phyloP scores from a whole-genome alignment of 2,888 invertebrate species.

The Octodonta nipae region DNA sequence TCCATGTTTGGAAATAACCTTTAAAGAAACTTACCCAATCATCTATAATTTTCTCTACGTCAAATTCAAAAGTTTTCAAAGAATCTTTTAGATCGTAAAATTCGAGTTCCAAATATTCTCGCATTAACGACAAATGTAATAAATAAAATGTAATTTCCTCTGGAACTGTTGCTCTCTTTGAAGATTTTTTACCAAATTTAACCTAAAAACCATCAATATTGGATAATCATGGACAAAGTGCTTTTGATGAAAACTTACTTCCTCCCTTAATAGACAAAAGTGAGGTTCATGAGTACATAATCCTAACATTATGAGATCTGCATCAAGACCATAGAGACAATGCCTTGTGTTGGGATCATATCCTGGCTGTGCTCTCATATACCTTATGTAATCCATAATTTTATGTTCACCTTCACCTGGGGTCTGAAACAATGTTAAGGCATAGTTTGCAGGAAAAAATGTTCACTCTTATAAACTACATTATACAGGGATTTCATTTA shows the following conservation, averaged over 20 bases:
- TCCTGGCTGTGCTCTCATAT: constrained; percentile 65
- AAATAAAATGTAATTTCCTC: constrained; percentile 88
- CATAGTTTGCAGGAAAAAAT: no score
- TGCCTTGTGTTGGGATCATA: constrained; percentile 88
- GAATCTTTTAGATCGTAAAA: constrained; percentile 58
- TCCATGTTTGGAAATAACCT: no score
- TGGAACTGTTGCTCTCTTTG: constrained; percentile 55
- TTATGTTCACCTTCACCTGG: constrained; percentile 99
- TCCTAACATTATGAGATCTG: constrained; percentile 94
- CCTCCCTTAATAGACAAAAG: constrained; percentile 87
- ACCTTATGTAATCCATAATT: constrained; percentile 96
- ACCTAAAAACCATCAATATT: constrained; percentile 39
- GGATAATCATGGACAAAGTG: constrained; percentile 3
- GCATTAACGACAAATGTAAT: constrained; percentile 77
- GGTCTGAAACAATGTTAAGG: constrained; percentile 40
- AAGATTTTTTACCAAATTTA: constrained; percentile 56
- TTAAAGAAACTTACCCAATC: constrained; percentile 84
- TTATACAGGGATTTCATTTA: no score
- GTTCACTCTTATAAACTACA: no score
- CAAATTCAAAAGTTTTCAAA: constrained; percentile 55
- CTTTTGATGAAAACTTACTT: constrained; percentile 41
- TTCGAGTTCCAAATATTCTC: constrained; percentile 87
- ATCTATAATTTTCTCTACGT: constrained; percentile 85
- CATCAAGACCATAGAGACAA: constrained; percentile 93
- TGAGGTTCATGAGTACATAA: constrained; percentile 90